phyloP scores from a whole-genome alignment of 2,113 vertebrate genomes.

The Baryphthengus martii region DNA sequence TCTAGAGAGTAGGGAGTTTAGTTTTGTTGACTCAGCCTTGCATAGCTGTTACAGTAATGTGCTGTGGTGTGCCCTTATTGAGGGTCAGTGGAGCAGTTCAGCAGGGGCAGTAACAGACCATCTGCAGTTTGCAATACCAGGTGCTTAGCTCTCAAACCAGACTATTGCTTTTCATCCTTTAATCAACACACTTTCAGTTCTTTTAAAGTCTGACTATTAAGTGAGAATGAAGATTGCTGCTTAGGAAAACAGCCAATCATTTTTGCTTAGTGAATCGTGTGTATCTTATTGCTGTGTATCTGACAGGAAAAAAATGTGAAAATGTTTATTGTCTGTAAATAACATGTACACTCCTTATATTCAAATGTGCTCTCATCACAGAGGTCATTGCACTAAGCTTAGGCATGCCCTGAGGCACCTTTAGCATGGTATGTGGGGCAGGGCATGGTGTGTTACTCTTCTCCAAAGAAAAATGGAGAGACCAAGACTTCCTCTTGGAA shows the following conservation, averaged over 20 bases:
- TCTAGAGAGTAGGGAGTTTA: not conserved
- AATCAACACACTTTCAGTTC: not conserved
- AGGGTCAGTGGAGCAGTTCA: not conserved
- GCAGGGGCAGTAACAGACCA: not conserved
- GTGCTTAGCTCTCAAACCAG: not conserved
- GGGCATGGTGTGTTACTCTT: not conserved
- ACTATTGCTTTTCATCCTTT: not conserved
- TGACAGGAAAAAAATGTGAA: not conserved
- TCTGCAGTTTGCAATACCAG: not conserved
- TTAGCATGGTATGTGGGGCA: not conserved
- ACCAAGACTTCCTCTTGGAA: not conserved
- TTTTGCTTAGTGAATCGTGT: conserved; percentile 32
- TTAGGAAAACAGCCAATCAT: not conserved
- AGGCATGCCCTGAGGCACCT: not conserved
- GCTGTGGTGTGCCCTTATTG: not conserved
- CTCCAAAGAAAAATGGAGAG: not conserved
- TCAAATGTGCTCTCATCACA: not conserved
- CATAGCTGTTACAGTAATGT: not conserved
- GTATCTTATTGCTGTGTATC: not conserved
- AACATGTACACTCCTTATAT: rapidly evolving
- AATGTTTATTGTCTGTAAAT: not conserved
- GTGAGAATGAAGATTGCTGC: not conserved
- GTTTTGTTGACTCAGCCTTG: not conserved
- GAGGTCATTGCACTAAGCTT: not conserved
- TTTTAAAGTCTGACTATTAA: conserved; percentile 14